Base-by-base conservation (phyloP, 2,113 vertebrate species). In the Fulmarus glacialis region DNA sequence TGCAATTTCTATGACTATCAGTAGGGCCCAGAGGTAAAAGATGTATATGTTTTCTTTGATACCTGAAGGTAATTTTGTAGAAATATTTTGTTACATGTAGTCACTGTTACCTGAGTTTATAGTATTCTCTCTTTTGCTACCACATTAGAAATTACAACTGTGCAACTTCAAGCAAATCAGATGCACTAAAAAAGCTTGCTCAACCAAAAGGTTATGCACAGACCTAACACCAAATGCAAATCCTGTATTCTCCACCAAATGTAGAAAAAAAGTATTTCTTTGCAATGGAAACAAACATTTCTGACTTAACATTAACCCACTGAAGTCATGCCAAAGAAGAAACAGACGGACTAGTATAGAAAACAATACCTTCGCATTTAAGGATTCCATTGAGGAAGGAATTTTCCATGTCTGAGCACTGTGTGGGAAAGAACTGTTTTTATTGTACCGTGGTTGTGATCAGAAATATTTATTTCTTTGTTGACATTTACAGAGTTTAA, bases 401-500 rank as follows among this genome's bases (percentile, higher is more conserved):
- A 86, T 92, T 90, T 90, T 88, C 74, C 34, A 50, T 40, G 29
- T 62, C 43, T 85, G 24, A 66, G 29, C 26, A 47, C 29, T 20
- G 12, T 60, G 40, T 75, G 74, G 47, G 73, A 93, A 77, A 87
- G 24, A 78, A 58, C 38, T 42, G n/a, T n/a, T 26, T 73, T 86
- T 78, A 50, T 83, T 78, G 95, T 93, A 78, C 30, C 36, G n/a
- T 12, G 53, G 43, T 22, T 73, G 47, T 29, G 53, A 88, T 87
- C 67, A 84, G 66, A 77, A 91, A 93, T 73, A 47, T 45, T 60
- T 73, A 75, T 58, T 91, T 50, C 38, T 90, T 92, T 47, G 10
- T 79, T 72, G 59, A 26, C 48, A 87, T 73, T 45, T 95, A 95
- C 27, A 82, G 45, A 93, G 80, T 91, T 95, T 75, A 94, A 91